These are phyloP conservation scores for Oreotrochilus melanogaster DNA, from an alignment of 2,113 vertebrate species.

Conservation along the genomic window DNA sequence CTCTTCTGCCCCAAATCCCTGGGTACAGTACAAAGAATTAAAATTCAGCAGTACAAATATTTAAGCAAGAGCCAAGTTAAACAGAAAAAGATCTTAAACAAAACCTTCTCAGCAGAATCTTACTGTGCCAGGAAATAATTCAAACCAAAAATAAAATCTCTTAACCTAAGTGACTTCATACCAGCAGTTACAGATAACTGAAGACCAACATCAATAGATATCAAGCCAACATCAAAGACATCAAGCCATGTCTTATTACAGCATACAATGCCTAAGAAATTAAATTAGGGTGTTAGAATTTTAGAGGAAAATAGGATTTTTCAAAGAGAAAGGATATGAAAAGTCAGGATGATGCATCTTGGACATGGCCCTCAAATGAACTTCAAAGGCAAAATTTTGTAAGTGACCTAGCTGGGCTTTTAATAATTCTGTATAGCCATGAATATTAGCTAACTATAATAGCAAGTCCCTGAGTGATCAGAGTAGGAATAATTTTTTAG, in stretches of 20 bases:
- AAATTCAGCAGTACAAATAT: conserved; percentile 35
- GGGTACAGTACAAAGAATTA: background rate
- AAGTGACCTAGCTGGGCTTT: background rate
- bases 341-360: background rate
- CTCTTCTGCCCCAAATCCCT: background rate
- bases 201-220: background rate
- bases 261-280: background rate
- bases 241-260: background rate
- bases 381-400: background rate
- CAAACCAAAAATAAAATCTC: background rate
- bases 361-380: background rate
- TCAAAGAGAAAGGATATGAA: background rate
- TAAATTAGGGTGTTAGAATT: background rate
- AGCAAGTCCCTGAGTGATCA: background rate
- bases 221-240: background rate
- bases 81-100: conserved; percentile 23
- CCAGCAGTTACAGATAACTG: background rate
- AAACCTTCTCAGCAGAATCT: background rate
- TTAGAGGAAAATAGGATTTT: background rate
- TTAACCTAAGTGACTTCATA: background rate
- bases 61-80: conserved; percentile 16
- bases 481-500: background rate
- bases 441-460: background rate
- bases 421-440: background rate
- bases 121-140: background rate